Conservation (phyloP, 2,797 vertebrate species). For the Oreortyx pictus region DNA sequence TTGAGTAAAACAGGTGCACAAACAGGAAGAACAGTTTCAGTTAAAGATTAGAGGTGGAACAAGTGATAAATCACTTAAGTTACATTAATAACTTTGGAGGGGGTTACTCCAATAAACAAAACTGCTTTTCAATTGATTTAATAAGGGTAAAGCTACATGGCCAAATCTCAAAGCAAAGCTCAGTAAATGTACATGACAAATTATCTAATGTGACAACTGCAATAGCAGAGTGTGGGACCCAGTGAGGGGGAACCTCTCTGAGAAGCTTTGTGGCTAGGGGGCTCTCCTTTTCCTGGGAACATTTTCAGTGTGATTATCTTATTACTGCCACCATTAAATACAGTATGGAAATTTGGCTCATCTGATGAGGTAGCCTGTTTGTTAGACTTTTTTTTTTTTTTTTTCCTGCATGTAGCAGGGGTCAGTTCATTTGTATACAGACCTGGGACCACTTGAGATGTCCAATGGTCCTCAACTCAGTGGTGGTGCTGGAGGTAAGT, state of each 20-base stretch:
- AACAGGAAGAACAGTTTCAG: background rate
- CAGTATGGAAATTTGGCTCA: background rate
- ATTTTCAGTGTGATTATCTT: background rate
- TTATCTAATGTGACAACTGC: rapidly evolving
- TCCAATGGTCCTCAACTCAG: background rate
- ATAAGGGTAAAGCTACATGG: background rate
- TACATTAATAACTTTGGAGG: background rate
- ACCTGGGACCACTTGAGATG: background rate
- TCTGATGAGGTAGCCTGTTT: rapidly evolving
- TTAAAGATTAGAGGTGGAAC: background rate
- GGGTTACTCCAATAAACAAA: background rate
- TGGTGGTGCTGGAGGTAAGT: background rate
- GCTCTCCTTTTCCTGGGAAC: background rate
- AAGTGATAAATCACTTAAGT: background rate
- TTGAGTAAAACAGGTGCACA: background rate
- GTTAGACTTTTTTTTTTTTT: background rate
- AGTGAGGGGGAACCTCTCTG: background rate
- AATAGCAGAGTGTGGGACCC: background rate
- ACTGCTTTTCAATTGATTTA: background rate
- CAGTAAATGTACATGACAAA: background rate
- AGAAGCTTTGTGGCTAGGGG: background rate
- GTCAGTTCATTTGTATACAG: background rate
- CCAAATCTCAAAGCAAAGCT: background rate
- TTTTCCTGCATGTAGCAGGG: rapidly evolving
- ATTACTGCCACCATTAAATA: background rate